These are phyloP conservation scores for Meiosimyza platycephala DNA, from an alignment of 2,888 invertebrate species.

Conservation along the genomic window DNA sequence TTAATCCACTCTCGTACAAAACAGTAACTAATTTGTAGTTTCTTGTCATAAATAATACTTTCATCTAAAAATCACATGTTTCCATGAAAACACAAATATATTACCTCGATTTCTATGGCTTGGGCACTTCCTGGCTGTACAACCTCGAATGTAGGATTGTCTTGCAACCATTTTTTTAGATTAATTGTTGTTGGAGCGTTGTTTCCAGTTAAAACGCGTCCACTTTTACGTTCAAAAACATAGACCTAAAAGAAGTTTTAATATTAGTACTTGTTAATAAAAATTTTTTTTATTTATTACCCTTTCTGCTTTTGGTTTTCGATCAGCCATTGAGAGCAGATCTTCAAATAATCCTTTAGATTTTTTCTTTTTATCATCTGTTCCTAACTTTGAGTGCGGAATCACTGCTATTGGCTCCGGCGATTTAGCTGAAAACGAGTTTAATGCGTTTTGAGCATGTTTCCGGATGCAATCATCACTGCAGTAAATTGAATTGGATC, in stretches of 20 bases:
- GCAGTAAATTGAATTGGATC: constrained; percentile 89
- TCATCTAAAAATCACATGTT: too few relatives aligned
- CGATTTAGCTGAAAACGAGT: constrained; percentile 48
- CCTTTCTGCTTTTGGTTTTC: constrained; percentile 62
- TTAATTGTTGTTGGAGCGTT: constrained; percentile 85
- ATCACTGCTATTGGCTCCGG: constrained; percentile 45
- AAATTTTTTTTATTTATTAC: constrained; percentile 46
- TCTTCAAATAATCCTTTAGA: constrained; percentile 65
- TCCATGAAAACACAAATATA: neutral
- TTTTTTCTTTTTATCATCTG: constrained; percentile 61
- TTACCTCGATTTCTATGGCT: constrained; percentile 63
- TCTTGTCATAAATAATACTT: too few relatives aligned
- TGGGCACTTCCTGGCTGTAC: constrained; percentile 74
- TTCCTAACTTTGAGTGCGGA: constrained; percentile 39
- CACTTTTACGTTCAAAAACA: constrained; percentile 86
- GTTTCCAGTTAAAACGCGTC: constrained; percentile 79
- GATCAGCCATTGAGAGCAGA: constrained; percentile 58
- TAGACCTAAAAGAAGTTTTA: constrained; percentile 69
- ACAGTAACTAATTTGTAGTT: too few relatives aligned
- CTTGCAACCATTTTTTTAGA: constrained; percentile 84
- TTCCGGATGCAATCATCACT: constrained; percentile 87
- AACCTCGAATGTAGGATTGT: constrained; percentile 89
- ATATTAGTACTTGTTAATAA: constrained; percentile 1
- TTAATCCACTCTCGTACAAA: too few relatives aligned
- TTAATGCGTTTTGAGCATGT: constrained; percentile 79